Base-by-base conservation (phyloP, 2,113 vertebrate species). In the Melozone crissalis region DNA sequence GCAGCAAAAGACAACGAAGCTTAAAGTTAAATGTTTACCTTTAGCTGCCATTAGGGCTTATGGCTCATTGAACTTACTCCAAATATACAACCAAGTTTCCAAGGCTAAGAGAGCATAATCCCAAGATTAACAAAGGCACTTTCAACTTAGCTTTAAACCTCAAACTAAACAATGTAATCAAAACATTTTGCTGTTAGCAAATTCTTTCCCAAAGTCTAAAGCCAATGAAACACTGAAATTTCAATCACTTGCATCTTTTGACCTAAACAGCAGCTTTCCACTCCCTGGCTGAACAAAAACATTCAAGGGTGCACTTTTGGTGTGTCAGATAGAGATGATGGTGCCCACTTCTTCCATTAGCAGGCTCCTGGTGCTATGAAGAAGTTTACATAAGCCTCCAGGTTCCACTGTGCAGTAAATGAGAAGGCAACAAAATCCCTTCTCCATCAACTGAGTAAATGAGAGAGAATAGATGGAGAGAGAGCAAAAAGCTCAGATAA, bases 131-230 rank as follows among this genome's bases (percentile, higher is more conserved):
- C 90, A 94, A 89, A 92, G 28, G 49, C 55, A 80, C 41, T 69
- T 80, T 51, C 44, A 75, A 80, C 61, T 90, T 94, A 91, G 54
- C 68, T 93, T 88, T 81, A 90, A 96, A 93, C 27, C 62, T 88
- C 78, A 76, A 85, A 87, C 82, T 85, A 97, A 96, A 95, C 87
- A 93, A 22, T 52, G 35, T 67, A 93, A 86, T 92, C 87, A 95
- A 93, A 87, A 89, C 52, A 92, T 33, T 22, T 46, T 89, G 59
- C 76, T 89, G 66, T 37, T 87, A 89, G 76, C 62, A 65, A 61
- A 96, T 95, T 90, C 91, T 35, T 94, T 96, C 61, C 54, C 31
- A 15, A 95, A 85, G 43, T 63, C 71, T 84, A 87, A 85, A 87
- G 89, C 44, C 6, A 91, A 80, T 0, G 8, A 61, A 79, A 88